A percentile compares a stretch with the other conserved stretches of the same genome.
phyloP scores from a whole-genome alignment of 1,140 invertebrate species.

The Sminthurinus signatus region DNA sequence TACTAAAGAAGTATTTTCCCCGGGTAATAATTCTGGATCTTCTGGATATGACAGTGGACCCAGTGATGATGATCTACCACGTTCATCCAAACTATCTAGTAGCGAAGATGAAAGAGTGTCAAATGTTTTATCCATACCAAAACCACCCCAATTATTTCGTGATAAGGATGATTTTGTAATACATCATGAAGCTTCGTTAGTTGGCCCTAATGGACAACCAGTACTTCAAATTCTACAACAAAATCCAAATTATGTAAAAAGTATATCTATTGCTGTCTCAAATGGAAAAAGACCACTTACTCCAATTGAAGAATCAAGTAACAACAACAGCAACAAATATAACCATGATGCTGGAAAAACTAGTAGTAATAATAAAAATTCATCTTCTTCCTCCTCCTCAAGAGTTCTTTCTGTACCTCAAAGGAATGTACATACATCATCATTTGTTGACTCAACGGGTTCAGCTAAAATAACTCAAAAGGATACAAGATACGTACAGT shows the following conservation, averaged over 20 bases:
- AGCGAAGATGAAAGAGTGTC: neutral
- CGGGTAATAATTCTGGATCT: conserved; percentile 30
- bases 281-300: conserved; percentile 22
- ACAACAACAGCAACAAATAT: too few relatives aligned
- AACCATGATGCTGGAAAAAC: too few relatives aligned
- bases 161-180: conserved; percentile 29
- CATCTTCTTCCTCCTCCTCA: neutral
- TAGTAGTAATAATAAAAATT: too few relatives aligned
- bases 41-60: conserved; percentile 39
- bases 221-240: conserved; percentile 37
- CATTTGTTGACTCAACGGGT: conserved; percentile 25
- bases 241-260: conserved; percentile 37
- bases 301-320: conserved; percentile 26
- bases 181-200: conserved; percentile 29
- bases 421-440: neutral
- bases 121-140: neutral
- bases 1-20: conserved; percentile 23
- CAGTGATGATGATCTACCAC: conserved; percentile 27
- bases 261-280: conserved; percentile 31
- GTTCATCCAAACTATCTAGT: neutral
- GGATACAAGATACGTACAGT: conserved; percentile 34
- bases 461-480: conserved; percentile 34
- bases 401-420: conserved; percentile 20
- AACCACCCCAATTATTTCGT: conserved; percentile 29
- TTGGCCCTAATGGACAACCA: conserved; percentile 25